These are phyloP conservation scores for Salarias fasciatus DNA, from an alignment of 2,797 vertebrate species.

Conservation along the genomic window DNA sequence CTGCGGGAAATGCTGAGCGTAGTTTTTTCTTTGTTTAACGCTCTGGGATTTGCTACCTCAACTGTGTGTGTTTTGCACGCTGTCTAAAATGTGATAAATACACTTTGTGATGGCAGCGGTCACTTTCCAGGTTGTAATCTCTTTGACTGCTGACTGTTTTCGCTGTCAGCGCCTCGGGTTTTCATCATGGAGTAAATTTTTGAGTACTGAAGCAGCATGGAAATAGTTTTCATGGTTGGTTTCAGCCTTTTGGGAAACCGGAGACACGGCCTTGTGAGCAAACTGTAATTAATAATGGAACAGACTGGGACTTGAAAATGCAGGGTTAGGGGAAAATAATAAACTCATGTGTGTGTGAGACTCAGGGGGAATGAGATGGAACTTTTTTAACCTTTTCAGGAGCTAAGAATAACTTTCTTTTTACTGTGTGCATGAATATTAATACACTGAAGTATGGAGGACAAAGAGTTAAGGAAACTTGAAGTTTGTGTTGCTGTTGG, in stretches of 20 bases:
- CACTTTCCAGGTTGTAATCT: background rate
- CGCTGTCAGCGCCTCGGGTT: conserved; percentile 1
- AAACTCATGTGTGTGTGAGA: background rate
- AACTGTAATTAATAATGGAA: conserved; percentile 43
- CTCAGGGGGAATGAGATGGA: background rate
- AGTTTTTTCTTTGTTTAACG: conserved; percentile 15
- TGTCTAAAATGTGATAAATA: background rate
- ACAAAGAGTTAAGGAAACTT: background rate
- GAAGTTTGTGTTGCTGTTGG: too few relatives aligned
- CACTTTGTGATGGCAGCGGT: background rate
- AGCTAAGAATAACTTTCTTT: background rate
- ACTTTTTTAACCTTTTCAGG: conserved; percentile 1
- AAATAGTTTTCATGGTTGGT: conserved; percentile 23
- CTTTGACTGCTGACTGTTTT: conserved; percentile 13
- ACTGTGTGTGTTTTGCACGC: background rate
- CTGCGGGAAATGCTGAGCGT: conserved; percentile 7
- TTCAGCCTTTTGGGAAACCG: conserved; percentile 25
- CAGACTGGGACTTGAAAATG: conserved; percentile 20
- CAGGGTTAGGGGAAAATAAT: conserved; percentile 3
- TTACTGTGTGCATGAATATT: background rate
- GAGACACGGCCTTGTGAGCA: conserved; percentile 32
- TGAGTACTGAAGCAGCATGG: conserved; percentile 20
- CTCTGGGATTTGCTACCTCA: background rate
- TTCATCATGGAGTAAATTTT: conserved; percentile 6
- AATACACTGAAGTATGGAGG: background rate